Evolutionary conservation across 1,140 invertebrate species (phyloP), one percentile per base, ranked within the genome.

Genomic region (Antheraea mylitta): DNA sequence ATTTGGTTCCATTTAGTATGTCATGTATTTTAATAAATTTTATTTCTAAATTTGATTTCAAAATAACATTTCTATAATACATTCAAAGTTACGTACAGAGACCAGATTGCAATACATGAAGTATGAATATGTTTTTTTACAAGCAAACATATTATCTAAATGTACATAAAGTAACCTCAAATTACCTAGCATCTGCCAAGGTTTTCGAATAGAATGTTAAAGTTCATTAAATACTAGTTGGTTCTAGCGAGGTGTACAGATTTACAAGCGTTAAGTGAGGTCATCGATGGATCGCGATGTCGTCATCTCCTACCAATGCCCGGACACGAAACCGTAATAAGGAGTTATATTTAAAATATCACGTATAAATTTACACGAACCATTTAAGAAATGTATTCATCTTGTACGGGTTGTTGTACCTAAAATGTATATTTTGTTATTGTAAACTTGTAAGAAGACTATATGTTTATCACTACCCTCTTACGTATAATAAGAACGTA

Each of bases 121-220:
- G 16, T 53, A 42, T 42, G 16, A 53, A 16, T 53, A 53, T 16
- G 9, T 53, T n/a, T 53, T 7, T 42, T 42, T 11, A 42, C 38
- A 42, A 42, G 38, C 11, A 42, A 0, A 13, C 11, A 53, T 11
- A 53, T 53, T 53, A 53, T 53, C 45, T 53, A 53, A 53, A 53
- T n/a, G 45, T 42, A 42, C 38, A 42, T 53, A 53, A 9, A 53
- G 11, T 53, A 53, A 53, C 45, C 19, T 63, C 53, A 65, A 60
- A 69, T n/a, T 18, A 48, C 18, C 19, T 64, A 53, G 13, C 63
- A 71, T 66, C 67, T 67, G 67, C 48, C 67, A 75, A 75, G 73
- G 73, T 19, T 67, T 19, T 65, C 22, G 11, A 59, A 48, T 66
- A 61, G 64, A 75, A 75, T 75, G 73, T 68, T 75, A 75, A 71